Percentiles rank a stretch among this genome's conserved stretches.
Conservation (phyloP, 2,113 vertebrate genomes). For the Mesitornis unicolor region DNA sequence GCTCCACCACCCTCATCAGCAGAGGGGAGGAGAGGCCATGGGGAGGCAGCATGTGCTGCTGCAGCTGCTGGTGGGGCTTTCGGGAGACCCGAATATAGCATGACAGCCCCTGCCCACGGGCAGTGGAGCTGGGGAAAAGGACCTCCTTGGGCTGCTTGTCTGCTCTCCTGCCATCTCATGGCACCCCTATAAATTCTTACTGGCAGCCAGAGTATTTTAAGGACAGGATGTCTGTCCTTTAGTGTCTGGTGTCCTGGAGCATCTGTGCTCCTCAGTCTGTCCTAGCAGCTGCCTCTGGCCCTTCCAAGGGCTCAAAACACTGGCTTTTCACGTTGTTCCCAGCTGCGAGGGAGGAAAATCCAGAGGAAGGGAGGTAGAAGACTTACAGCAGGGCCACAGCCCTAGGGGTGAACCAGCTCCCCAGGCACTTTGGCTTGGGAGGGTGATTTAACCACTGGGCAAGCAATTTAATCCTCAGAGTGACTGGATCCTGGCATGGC, state of each 20-base stretch:
- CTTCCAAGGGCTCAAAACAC: not conserved
- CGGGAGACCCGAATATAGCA: not conserved
- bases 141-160: not conserved
- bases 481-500: not conserved
- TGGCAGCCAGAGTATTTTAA: conserved; percentile 33
- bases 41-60: not conserved
- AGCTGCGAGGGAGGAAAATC: not conserved
- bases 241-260: not conserved
- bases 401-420: not conserved
- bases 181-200: not conserved
- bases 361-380: not conserved
- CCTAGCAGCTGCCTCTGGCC: not conserved
- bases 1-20: not conserved
- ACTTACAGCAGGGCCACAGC: not conserved
- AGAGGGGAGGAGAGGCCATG: not conserved
- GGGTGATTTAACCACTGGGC: not conserved
- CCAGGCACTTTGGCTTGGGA: not conserved
- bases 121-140: not conserved
- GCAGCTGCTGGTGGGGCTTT: conserved; percentile 12
- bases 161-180: not conserved
- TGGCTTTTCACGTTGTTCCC: not conserved
- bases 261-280: not conserved
- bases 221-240: not conserved
- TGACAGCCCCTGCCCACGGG: not conserved
- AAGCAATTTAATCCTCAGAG: not conserved